phyloP scores from a whole-genome alignment of 2,113 vertebrate species.

The Lethenteron reissneri region DNA sequence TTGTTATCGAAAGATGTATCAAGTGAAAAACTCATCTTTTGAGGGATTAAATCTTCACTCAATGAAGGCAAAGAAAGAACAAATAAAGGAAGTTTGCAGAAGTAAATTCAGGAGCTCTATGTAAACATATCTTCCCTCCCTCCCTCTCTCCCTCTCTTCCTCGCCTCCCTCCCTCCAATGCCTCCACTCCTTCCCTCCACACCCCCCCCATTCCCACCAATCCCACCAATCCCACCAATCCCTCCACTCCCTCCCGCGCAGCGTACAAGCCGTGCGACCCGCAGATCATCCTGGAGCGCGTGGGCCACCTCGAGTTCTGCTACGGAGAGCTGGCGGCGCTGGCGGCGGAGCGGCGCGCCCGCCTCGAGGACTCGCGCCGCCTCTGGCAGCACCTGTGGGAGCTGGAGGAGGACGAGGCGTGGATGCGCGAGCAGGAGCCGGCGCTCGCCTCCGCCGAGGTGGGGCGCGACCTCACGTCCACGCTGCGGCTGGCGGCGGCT shows the following conservation, averaged over 20 bases:
- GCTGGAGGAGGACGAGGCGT: slow-evolving; percentile 58
- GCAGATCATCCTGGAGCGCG: slow-evolving; percentile 58
- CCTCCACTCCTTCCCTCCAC: no score
- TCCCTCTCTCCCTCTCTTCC: no score
- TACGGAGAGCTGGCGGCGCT: slow-evolving; percentile 44
- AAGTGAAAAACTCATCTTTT: no score
- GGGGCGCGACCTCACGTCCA: slow-evolving; percentile 68
- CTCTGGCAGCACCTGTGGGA: slow-evolving; percentile 89
- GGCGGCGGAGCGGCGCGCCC: slow-evolving; percentile 36
- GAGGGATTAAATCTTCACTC: no score
- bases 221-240: no score
- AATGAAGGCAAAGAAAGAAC: no score
- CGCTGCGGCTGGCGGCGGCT: slow-evolving; percentile 58
- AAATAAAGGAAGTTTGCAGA: no score
- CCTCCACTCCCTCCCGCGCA: slow-evolving; percentile 14
- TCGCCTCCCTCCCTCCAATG: no score
- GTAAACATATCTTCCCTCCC: no score
- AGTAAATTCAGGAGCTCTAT: no score
- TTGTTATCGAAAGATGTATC: no score
- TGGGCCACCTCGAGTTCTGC: slow-evolving; percentile 60
- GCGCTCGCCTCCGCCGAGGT: slow-evolving; percentile 72
- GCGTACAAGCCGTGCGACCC: slow-evolving; percentile 84
- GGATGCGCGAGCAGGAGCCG: slow-evolving; percentile 87
- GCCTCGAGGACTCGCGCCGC: slow-evolving; percentile 50
- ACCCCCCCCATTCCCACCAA: no score